Conservation (phyloP, 2,113 vertebrate genomes). For the Chaenocephalus aceratus region DNA sequence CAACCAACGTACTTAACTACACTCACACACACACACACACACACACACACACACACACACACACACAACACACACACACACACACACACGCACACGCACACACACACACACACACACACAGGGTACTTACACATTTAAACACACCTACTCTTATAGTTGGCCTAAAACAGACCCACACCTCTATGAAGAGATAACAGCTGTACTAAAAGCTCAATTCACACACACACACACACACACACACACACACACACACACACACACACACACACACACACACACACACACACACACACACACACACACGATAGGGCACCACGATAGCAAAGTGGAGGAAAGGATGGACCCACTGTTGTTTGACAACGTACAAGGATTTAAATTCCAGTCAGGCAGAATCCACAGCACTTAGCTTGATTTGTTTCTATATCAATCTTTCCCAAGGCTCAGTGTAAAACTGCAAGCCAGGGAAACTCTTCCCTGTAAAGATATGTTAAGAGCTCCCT, state of each 20-base stretch:
- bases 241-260: constrained; percentile 10
- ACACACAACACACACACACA: constrained; percentile 16
- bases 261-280: constrained; percentile 24
- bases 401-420: constrained; percentile 79
- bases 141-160: constrained; percentile 58
- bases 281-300: constrained; percentile 25
- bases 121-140: constrained; percentile 48
- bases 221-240: constrained; percentile 33
- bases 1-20: constrained; percentile 33
- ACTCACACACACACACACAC: constrained; percentile 20
- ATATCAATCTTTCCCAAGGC: constrained; percentile 53
- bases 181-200: constrained; percentile 43
- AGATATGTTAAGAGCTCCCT: constrained; percentile 53
- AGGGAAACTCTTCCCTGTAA: constrained; percentile 39
- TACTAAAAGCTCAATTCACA: constrained; percentile 62
- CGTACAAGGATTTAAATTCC: constrained; percentile 67
- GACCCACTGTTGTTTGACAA: constrained; percentile 31
- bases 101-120: constrained; percentile 21
- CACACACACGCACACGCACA: constrained; percentile 26
- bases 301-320: constrained; percentile 16
- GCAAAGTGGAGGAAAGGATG: constrained; percentile 20
- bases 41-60: constrained; percentile 19
- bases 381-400: constrained; percentile 70
- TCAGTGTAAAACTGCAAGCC: constrained; percentile 60
- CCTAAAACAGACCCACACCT: constrained; percentile 65